phyloP scores from a whole-genome alignment of 2,113 vertebrate species.

The Eulemur rufifrons region DNA sequence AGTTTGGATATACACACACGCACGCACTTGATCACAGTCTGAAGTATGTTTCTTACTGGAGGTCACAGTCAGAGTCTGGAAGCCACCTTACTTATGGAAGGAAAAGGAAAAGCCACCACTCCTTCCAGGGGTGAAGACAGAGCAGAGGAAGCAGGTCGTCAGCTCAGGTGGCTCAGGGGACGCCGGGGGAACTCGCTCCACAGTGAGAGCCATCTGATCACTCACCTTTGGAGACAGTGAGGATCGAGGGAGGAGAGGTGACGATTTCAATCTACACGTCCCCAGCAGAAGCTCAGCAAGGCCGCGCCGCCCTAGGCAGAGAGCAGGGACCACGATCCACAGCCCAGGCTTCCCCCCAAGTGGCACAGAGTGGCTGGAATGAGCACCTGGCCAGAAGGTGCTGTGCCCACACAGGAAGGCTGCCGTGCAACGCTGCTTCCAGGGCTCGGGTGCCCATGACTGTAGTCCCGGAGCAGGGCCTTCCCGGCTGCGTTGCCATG shows the following conservation, averaged over 20 bases:
- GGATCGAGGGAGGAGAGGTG: neutral
- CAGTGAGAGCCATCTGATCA: neutral
- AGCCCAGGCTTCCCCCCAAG: neutral
- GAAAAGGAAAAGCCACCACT: neutral
- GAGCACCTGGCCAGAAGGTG: neutral
- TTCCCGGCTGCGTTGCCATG: conserved; percentile 85
- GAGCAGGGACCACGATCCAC: neutral
- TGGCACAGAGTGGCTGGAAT: neutral
- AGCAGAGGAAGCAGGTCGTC: neutral
- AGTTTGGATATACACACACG: neutral
- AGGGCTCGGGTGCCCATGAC: conserved; percentile 31
- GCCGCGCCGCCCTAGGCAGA: neutral
- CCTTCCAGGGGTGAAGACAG: neutral
- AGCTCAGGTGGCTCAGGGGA: neutral
- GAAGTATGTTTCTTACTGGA: neutral
- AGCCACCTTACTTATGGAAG: neutral
- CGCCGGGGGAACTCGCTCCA: neutral
- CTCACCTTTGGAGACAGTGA: neutral
- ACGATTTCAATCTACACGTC: too few species aligned
- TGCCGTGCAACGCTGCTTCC: neutral
- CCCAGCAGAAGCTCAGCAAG: neutral
- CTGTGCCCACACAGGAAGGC: rapidly evolving
- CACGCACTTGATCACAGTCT: too few species aligned
- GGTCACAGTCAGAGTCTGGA: neutral
- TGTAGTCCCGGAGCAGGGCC: conserved; percentile 10